Percentiles rank a stretch among this genome's conserved stretches.
Evolutionary conservation across 1,140 invertebrate species (phyloP).

Genomic region (Brachionus rotundiformis): DNA sequence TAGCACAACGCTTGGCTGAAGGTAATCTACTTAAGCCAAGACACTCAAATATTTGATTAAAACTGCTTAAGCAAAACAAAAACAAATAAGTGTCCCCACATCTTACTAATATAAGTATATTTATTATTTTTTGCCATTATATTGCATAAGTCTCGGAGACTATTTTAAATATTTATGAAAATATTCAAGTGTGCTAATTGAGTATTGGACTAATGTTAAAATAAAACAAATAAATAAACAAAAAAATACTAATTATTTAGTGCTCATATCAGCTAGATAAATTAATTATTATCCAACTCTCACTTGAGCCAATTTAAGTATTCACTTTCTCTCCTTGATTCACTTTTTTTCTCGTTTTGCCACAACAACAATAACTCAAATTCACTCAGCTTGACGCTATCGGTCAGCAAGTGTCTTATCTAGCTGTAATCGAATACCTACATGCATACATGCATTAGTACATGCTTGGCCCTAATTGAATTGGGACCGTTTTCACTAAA

Average conservation of each 20-base stretch:
- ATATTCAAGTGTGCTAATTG: constrained; percentile 26
- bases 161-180: constrained; percentile 15
- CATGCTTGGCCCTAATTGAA: constrained; percentile 6
- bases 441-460: too few species aligned
- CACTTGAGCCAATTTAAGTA: not conserved
- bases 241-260: not conserved
- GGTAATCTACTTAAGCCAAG: constrained; percentile 12
- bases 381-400: not conserved
- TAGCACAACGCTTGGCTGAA: not conserved
- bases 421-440: not conserved
- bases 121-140: too few species aligned
- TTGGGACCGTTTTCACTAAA: not conserved
- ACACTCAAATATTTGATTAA: constrained; percentile 20
- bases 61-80: constrained; percentile 1
- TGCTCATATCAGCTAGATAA: not conserved
- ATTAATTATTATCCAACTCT: not conserved
- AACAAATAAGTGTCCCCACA: constrained; percentile 5
- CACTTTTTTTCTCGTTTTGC: not conserved
- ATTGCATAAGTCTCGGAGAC: constrained; percentile 14
- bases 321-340: not conserved
- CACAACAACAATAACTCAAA: not conserved
- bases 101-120: too few species aligned
- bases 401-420: constrained; percentile 28
- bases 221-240: not conserved
- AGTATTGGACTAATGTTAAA: not conserved